phyloP scores from a whole-genome alignment of 1,140 invertebrate genomes.

The Drosophila sechellia region DNA sequence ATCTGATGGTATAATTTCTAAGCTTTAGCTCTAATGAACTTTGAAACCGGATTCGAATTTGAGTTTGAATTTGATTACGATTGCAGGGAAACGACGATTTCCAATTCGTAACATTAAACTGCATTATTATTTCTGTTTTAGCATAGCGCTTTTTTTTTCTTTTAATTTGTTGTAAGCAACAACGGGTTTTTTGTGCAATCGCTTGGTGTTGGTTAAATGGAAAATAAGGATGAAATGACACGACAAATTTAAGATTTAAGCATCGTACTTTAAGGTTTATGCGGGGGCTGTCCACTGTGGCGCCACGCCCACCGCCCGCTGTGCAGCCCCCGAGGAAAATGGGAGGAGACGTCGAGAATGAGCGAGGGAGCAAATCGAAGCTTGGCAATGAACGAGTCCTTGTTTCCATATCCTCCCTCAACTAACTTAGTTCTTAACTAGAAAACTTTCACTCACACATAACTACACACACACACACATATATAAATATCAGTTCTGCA shows the following conservation, averaged over 20 bases:
- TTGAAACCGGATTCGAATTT: constrained; percentile 50
- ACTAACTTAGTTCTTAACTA: constrained; percentile 29
- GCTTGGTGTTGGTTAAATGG: constrained; percentile 80
- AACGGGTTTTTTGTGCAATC: constrained; percentile 85
- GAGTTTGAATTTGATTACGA: constrained; percentile 32
- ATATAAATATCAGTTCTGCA: constrained; percentile 34
- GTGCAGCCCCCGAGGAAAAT: constrained; percentile 14
- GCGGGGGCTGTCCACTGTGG: constrained; percentile 37
- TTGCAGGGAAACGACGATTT: constrained; percentile 10
- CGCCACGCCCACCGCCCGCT: constrained; percentile 33
- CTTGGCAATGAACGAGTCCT: background rate
- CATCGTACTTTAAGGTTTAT: background rate
- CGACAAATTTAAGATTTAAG: constrained; percentile 15
- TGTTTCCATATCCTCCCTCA: background rate
- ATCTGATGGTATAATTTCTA: constrained; percentile 26
- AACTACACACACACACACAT: constrained; percentile 14
- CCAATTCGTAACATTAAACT: constrained; percentile 14
- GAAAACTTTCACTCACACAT: constrained; percentile 47
- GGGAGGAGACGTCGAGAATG: background rate
- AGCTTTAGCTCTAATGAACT: constrained; percentile 14
- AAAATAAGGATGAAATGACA: constrained; percentile 39
- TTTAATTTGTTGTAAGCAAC: constrained; percentile 73
- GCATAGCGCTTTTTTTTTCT: constrained; percentile 56
- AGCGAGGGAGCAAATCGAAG: background rate
- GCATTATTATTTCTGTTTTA: constrained; percentile 41